Conservation (phyloP, 1,140 invertebrate species). For the Caenorhabditis briggsae region DNA sequence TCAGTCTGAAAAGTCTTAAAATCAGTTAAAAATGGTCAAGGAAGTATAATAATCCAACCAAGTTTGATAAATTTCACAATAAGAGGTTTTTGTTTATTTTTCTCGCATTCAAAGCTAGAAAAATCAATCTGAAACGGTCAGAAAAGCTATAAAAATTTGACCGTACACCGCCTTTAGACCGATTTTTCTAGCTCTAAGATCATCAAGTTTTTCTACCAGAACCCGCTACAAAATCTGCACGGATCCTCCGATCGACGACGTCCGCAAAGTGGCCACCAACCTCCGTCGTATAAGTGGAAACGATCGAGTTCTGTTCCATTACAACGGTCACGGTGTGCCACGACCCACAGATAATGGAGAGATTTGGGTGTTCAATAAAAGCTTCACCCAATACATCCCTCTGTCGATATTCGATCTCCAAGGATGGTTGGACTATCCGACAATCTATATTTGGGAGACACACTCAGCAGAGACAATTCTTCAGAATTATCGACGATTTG, state of each 20-base stretch:
- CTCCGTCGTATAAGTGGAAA: slow-evolving; percentile 97
- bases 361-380: slow-evolving; percentile 99
- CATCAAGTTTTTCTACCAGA: slow-evolving; percentile 78
- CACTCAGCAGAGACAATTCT: slow-evolving; percentile 92
- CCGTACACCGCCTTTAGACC: no score
- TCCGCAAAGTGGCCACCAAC: slow-evolving; percentile 95
- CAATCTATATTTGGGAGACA: slow-evolving; percentile 99
- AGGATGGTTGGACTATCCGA: slow-evolving; percentile 98
- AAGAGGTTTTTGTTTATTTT: no score
- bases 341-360: slow-evolving; percentile 97
- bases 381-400: slow-evolving; percentile 92
- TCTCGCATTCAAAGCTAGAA: no score
- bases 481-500: slow-evolving; percentile 74
- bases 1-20: no score
- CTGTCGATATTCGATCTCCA: slow-evolving; percentile 97
- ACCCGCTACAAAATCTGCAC: slow-evolving; percentile 89
- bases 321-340: slow-evolving; percentile 99
- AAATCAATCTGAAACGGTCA: no score
- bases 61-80: no score
- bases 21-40: no score
- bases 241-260: slow-evolving; percentile 97
- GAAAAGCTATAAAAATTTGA: no score
- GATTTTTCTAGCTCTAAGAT: neutral
- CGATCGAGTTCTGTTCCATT: slow-evolving; percentile 97
- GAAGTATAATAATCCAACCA: no score